Base-by-base conservation (phyloP, 2,888 invertebrate species). In the Selenia dentaria region DNA sequence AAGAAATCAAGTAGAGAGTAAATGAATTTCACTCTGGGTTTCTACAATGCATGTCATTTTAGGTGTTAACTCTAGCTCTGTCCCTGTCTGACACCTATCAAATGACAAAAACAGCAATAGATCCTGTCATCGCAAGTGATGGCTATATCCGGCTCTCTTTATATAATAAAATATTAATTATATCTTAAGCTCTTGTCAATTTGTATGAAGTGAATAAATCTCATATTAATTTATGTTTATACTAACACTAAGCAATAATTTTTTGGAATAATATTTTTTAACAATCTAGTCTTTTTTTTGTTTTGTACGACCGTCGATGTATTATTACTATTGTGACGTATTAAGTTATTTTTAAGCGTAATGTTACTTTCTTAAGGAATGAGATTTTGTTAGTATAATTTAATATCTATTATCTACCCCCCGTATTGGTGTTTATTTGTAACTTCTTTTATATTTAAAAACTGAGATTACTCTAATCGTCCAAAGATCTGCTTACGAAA, bases 251-350 rank as follows among this genome's bases (percentile, higher is more conserved):
- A 65, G 67, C 57, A 62, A 65, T 70, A 58, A 61, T 59, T 66
- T 66, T 16, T 59, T 64, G 62, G 54, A 65, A 38, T 69, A 63
- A 70, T 72, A 68, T 70, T 70, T 69, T 78, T 80, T 87, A 86
- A 86, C 82, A 78, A 77, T 88, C 88, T 88, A 88, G 88, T 88
- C 88, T 79, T 76, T 77, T 77, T 80, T 69, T 73, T 18, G 18
- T 18, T 18, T 79, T 75, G 69, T 73, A 79, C 70, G 70, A 68
- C 76, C 75, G 67, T 77, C 39, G 77, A 78, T 76, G 78, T 82
- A 83, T 79, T 80, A 75, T 73, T 59, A 69, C 58, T 67, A 64
- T 58, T 67, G 70, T 68, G 60, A 59, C 60, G 60, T 67, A 57
- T 61, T 22, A 50, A 51, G 48, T 65, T 59, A 54, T 54, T 59